Evolutionary conservation across 2,797 vertebrate species (phyloP), one percentile per base, ranked within the genome.

Genomic region (Amazona ochrocephala): DNA sequence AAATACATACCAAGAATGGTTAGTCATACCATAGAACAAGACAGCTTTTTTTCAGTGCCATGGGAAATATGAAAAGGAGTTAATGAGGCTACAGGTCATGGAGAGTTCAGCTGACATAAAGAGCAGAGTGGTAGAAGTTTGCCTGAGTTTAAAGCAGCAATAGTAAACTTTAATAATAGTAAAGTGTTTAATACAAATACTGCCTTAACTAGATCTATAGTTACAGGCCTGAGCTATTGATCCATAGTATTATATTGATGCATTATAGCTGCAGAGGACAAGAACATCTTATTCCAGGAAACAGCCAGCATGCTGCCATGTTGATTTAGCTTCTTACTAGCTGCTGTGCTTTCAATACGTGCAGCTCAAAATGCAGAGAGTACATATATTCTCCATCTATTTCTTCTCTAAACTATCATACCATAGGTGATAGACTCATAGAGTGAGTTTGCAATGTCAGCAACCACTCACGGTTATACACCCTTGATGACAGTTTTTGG

Each of bases 31-130:
- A 29, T 20, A 87, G 53, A 75, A 81, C 32, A 80, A 85, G 79
- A 80, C 84, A 75, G 50, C 4, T 84, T 90, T 91, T 72, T 74
- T 39, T 85, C 82, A 84, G 73, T 64, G 81, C 61, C 60, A 50
- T 0, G 0, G 53, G 70, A 84, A 90, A 80, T 84, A 72, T 13
- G 58, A 56, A 89, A 90, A 94, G 74, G 51, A 95, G 42, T 67
- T 94, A 95, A 90, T 60, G 66, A 62, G 71, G 67, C 66, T 72
- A 22, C 83, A 70, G 74, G 88, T 94, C 93, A 82, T 10, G 30
- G 41, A 64, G 72, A 94, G 94, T 95, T 96, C 93, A 94, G 50
- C 80, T 89, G 83, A 54, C 80, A 78, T 17, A 77, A 96, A 91
- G 10, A 78, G 79, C 53, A 68, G 77, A 60, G 39, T 44, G 64